phyloP scores from a whole-genome alignment of 2,113 vertebrate species.

The Colaptes auratus region DNA sequence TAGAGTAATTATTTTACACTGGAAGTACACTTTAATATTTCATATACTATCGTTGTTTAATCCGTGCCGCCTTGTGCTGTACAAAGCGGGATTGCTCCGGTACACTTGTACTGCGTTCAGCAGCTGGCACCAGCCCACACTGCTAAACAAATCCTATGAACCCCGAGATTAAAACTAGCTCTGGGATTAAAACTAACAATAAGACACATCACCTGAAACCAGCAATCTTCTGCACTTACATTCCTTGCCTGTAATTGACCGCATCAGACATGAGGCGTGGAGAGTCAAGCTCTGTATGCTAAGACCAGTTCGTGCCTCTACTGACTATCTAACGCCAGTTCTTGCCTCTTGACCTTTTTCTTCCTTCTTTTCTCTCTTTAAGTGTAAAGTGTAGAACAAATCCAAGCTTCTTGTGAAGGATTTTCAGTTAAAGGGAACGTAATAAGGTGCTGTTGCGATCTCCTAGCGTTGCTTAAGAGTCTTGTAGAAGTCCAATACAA shows the following conservation, averaged over 20 bases:
- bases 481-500: not conserved
- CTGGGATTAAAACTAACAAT: not conserved
- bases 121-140: not conserved
- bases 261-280: not conserved
- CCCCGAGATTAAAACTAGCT: not conserved
- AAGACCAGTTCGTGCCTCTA: too few relatives aligned
- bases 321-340: not conserved
- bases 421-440: not conserved
- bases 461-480: not conserved
- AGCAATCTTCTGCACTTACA: not conserved
- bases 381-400: not conserved
- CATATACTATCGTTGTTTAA: slow-evolving; percentile 2
- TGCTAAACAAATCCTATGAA: not conserved
- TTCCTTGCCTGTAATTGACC: not conserved
- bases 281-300: not conserved
- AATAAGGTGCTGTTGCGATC: not conserved
- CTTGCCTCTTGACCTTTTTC: not conserved
- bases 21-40: slow-evolving; percentile 38
- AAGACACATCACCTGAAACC: not conserved
- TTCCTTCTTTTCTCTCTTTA: not conserved
- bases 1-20: slow-evolving; percentile 53
- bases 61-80: slow-evolving; percentile 2
- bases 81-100: not conserved
- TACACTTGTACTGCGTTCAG: not conserved
- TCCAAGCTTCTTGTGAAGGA: not conserved